phyloP scores from a whole-genome alignment of 2,797 vertebrate species.

The Esox lucius region DNA sequence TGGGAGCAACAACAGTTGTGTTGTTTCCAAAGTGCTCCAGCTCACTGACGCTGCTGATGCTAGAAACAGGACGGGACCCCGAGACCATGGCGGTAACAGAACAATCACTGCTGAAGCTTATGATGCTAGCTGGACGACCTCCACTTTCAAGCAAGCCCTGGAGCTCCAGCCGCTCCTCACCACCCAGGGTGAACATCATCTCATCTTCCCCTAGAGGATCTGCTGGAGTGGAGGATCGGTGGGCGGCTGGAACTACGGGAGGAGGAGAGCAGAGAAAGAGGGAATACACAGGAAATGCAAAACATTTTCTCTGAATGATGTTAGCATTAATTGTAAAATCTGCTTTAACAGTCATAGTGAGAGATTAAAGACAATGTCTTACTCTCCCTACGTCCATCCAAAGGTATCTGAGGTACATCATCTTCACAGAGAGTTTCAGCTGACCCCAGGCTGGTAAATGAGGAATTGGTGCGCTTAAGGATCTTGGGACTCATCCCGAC shows the following conservation, averaged over 20 bases:
- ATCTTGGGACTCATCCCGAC: constrained; percentile 93
- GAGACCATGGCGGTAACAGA: constrained; percentile 82
- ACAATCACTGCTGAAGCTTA: constrained; percentile 91
- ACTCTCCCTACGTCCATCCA: constrained; percentile 80
- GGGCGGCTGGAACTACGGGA: constrained; percentile 69
- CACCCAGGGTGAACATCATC: constrained; percentile 80
- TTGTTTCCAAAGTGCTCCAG: constrained; percentile 70
- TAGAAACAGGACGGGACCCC: constrained; percentile 81
- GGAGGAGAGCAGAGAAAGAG: neutral
- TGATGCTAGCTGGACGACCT: constrained; percentile 83
- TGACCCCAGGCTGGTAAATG: constrained; percentile 79
- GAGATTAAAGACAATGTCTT: constrained; percentile 11
- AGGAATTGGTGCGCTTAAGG: constrained; percentile 76
- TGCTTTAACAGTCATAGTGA: neutral
- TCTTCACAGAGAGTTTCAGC: constrained; percentile 73
- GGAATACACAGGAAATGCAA: neutral
- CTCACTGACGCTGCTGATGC: constrained; percentile 82
- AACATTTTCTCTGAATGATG: neutral
- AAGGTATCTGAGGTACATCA: constrained; percentile 71
- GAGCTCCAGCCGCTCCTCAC: constrained; percentile 59
- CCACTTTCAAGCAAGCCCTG: constrained; percentile 79
- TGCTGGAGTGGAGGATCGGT: constrained; percentile 59
- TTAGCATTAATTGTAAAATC: neutral
- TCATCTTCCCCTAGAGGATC: constrained; percentile 77
- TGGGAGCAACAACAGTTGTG: constrained; percentile 21